Conservation (phyloP, 2,113 vertebrate genomes). For the Delphinapterus leucas region DNA sequence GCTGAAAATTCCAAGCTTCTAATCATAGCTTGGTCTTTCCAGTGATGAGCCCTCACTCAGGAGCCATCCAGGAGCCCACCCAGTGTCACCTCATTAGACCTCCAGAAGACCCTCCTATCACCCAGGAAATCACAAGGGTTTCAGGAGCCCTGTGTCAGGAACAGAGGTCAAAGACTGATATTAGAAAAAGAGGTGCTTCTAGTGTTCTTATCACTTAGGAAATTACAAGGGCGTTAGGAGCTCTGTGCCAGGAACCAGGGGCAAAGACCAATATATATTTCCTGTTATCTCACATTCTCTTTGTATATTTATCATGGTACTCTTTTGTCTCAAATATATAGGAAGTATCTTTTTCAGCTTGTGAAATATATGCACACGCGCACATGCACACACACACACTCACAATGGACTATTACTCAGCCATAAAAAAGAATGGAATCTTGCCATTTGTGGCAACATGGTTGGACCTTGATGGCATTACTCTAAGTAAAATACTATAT, state of each 20-base stretch:
- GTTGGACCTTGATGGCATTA: too few relatives aligned
- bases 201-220: not conserved
- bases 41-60: not conserved
- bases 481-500: not conserved
- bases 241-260: not conserved
- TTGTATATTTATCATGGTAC: not conserved
- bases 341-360: not conserved
- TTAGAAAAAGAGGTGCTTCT: not conserved
- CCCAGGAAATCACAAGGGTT: not conserved
- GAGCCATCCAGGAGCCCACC: not conserved
- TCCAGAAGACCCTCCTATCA: not conserved
- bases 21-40: not conserved
- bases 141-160: not conserved
- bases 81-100: not conserved
- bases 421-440: too few relatives aligned
- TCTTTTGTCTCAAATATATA: not conserved
- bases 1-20: not conserved
- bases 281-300: not conserved
- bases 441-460: too few relatives aligned
- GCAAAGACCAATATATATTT: not conserved
- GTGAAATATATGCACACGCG: not conserved
- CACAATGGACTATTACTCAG: too few relatives aligned
- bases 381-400: fast-evolving
- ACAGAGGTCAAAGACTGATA: not conserved
- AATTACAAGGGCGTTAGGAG: not conserved